Evolutionary conservation across 1,140 invertebrate species (phyloP).

Genomic region (Nylanderia fulva): DNA sequence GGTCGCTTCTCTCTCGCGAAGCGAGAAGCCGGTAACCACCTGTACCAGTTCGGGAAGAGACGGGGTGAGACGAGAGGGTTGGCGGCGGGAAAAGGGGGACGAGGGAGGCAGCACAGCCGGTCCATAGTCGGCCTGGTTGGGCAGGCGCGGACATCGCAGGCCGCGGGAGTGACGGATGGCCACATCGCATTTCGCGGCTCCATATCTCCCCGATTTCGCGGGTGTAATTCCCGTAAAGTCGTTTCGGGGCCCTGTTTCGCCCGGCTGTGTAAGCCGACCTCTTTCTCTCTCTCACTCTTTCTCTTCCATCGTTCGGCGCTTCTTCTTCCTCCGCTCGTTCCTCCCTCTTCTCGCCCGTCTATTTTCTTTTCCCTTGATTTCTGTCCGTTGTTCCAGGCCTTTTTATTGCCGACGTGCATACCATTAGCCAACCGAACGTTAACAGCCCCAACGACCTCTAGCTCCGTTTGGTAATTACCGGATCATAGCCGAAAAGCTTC

Average conservation of each 20-base stretch:
- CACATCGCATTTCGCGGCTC: slow-evolving; percentile 85
- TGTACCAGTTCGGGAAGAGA: slow-evolving; percentile 16
- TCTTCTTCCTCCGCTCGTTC: background rate
- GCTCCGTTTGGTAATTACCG: slow-evolving; percentile 80
- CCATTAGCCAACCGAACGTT: slow-evolving; percentile 82
- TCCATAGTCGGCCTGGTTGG: slow-evolving; percentile 20
- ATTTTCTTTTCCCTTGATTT: slow-evolving; percentile 81
- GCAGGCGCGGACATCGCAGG: slow-evolving; percentile 73
- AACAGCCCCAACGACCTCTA: slow-evolving; percentile 81
- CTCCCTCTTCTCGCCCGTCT: slow-evolving; percentile 51
- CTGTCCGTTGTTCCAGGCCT: slow-evolving; percentile 69
- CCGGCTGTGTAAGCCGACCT: slow-evolving; percentile 20
- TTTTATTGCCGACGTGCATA: slow-evolving; percentile 81
- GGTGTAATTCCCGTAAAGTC: slow-evolving; percentile 86
- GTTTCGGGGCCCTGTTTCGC: slow-evolving; percentile 79
- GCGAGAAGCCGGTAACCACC: slow-evolving; percentile 50
- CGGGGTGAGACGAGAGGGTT: background rate
- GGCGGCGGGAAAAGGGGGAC: too few species aligned
- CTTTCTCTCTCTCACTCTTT: slow-evolving; percentile 2
- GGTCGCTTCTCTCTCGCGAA: slow-evolving; percentile 28
- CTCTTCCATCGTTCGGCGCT: too few species aligned
- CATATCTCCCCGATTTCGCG: slow-evolving; percentile 85
- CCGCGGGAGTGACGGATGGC: slow-evolving; percentile 84
- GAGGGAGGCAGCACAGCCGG: too few species aligned
- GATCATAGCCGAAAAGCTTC: slow-evolving; percentile 79